A percentile compares a stretch with the other conserved stretches of the same genome.
Conservation (phyloP, 2,888 invertebrate genomes). For the Harpalus rubripes region DNA sequence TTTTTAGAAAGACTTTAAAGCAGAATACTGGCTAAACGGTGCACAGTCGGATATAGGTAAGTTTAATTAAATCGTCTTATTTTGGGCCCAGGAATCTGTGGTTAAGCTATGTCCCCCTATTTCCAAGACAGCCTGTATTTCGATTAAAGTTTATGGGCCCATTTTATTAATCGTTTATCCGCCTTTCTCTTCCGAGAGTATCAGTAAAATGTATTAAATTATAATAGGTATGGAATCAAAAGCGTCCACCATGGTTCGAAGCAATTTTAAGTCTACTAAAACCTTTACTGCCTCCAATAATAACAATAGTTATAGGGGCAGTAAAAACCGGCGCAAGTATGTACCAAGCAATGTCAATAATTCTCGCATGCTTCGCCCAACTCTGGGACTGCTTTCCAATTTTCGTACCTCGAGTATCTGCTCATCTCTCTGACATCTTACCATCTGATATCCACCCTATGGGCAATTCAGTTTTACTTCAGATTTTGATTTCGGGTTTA, state of each 20-base stretch:
- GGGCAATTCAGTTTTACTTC: slow-evolving; percentile 85
- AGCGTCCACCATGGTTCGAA: slow-evolving; percentile 88
- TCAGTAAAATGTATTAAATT: not conserved
- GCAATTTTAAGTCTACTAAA: slow-evolving; percentile 84
- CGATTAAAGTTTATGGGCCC: no score
- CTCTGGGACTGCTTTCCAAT: slow-evolving; percentile 82
- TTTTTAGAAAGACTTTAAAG: no score
- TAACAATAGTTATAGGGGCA: slow-evolving; percentile 84
- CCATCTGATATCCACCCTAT: slow-evolving; percentile 86
- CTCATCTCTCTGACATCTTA: slow-evolving; percentile 83
- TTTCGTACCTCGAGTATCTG: slow-evolving; percentile 74
- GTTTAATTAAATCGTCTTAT: no score
- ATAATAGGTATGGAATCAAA: slow-evolving; percentile 88
- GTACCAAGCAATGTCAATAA: slow-evolving; percentile 89
- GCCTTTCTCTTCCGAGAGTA: no score
- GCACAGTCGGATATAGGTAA: no score
- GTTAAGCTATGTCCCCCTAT: no score
- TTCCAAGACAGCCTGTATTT: no score
- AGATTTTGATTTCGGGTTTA: slow-evolving; percentile 84
- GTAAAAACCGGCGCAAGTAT: slow-evolving; percentile 87
- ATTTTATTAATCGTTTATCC: no score
- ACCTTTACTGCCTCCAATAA: slow-evolving; percentile 82
- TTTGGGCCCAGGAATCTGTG: no score
- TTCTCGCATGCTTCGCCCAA: slow-evolving; percentile 85
- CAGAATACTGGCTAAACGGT: no score